A percentile compares a stretch with the other conserved stretches of the same genome.
These are phyloP conservation scores for Spea bombifrons DNA, from an alignment of 2,113 vertebrate species.

Conservation along the genomic window DNA sequence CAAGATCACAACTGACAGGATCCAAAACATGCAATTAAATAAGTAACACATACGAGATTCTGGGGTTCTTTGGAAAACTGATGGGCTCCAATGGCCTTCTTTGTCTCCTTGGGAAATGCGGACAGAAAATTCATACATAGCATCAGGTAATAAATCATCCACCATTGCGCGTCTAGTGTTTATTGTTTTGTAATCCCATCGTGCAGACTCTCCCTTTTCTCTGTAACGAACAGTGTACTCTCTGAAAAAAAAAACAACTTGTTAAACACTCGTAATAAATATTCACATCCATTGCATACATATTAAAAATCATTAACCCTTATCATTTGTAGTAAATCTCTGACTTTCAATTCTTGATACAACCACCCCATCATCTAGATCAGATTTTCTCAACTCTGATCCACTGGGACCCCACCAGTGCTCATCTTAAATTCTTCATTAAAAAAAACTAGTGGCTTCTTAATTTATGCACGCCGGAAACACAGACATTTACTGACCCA, in stretches of 20 bases:
- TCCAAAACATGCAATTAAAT: too few relatives aligned
- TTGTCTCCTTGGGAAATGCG: constrained; percentile 80
- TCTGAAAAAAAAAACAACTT: constrained; percentile 55
- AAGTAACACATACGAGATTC: constrained; percentile 79
- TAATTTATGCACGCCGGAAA: too few relatives aligned
- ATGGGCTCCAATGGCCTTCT: constrained; percentile 86
- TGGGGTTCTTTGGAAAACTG: constrained; percentile 92
- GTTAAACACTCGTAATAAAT: neutral
- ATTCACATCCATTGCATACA: neutral
- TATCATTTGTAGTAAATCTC: neutral
- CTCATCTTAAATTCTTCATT: too few relatives aligned
- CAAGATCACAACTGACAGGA: too few relatives aligned
- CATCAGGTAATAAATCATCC: constrained; percentile 81
- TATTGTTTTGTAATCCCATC: constrained; percentile 89
- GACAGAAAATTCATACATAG: constrained; percentile 94
- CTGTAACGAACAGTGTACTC: constrained; percentile 86
- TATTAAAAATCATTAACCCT: neutral
- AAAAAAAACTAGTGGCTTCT: too few relatives aligned
- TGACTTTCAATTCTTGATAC: neutral
- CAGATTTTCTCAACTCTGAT: too few relatives aligned
- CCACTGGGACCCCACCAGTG: too few relatives aligned
- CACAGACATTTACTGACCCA: too few relatives aligned
- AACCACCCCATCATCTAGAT: too few relatives aligned
- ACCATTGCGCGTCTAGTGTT: constrained; percentile 76
- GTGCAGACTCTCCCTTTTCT: constrained; percentile 91